phyloP scores from a whole-genome alignment of 2,113 vertebrate species.

The Maccullochella peelii region DNA sequence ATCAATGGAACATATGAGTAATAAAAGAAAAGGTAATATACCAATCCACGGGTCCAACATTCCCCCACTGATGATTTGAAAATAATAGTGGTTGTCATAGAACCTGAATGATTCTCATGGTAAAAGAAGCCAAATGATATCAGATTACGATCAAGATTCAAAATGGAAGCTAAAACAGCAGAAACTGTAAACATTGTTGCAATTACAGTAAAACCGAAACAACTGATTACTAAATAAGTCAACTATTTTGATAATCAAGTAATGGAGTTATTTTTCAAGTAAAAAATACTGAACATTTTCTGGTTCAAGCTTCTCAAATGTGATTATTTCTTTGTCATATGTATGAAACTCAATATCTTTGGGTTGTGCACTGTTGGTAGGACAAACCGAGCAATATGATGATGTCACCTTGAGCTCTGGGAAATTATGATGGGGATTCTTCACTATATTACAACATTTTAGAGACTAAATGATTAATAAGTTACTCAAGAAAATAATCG shows the following conservation, averaged over 20 bases:
- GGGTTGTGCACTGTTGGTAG: not conserved
- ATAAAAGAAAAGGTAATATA: not conserved
- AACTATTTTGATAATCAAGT: not conserved
- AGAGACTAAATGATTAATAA: too few relatives aligned
- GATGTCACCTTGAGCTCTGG: not conserved
- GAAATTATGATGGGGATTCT: not conserved
- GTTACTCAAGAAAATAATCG: too few relatives aligned
- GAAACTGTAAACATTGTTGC: not conserved
- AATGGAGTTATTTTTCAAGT: not conserved
- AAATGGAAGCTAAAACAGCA: not conserved
- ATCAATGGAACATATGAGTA: not conserved
- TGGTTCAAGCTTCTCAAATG: not conserved
- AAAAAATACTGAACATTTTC: not conserved
- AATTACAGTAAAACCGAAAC: not conserved
- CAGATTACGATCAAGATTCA: not conserved
- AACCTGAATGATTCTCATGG: not conserved
- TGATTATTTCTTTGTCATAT: too few relatives aligned
- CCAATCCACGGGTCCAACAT: not conserved
- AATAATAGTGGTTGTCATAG: not conserved
- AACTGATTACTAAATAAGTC: not conserved
- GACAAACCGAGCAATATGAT: not conserved
- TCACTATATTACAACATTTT: not conserved
- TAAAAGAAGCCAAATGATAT: not conserved
- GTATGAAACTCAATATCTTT: not conserved
- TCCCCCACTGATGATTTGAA: not conserved